A percentile compares a stretch with the other conserved stretches of the same genome.
Evolutionary conservation across 92 coral and sea anemone genomes (phyloP).

Genomic region (Siderastrea radians): DNA sequence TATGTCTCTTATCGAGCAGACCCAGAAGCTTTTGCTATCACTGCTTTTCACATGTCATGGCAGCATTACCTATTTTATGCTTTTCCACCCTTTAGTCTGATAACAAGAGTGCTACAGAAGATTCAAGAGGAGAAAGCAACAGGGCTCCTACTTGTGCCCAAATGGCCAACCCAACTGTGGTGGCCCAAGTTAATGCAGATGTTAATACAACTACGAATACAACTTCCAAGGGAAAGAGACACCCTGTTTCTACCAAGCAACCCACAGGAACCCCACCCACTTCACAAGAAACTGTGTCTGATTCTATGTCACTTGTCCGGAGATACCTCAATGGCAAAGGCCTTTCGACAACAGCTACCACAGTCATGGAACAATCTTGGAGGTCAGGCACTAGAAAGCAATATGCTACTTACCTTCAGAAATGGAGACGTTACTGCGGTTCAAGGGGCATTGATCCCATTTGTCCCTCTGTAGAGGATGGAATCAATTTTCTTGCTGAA

Average conservation of each 20-base stretch:
- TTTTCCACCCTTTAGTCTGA: too few species aligned
- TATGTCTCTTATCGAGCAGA: too few species aligned
- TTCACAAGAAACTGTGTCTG: constrained; percentile 29
- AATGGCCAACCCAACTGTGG: constrained; percentile 33
- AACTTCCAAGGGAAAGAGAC: background rate
- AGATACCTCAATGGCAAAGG: constrained; percentile 40
- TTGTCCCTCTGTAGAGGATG: too few species aligned
- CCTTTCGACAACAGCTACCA: constrained; percentile 25
- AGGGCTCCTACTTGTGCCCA: constrained; percentile 19
- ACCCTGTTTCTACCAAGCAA: constrained; percentile 16
- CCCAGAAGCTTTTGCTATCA: too few species aligned
- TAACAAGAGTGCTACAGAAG: too few species aligned
- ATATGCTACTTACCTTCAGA: too few species aligned
- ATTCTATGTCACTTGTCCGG: constrained; percentile 60
- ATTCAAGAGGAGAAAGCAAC: background rate
- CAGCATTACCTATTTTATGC: too few species aligned
- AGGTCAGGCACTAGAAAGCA: too few species aligned
- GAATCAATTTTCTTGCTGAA: too few species aligned
- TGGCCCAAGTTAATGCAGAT: constrained; percentile 28
- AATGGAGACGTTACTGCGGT: constrained; percentile 34
- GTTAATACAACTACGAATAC: constrained; percentile 16
- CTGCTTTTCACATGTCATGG: too few species aligned
- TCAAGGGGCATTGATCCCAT: constrained; percentile 19
- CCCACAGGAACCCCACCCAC: background rate
- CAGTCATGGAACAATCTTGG: too few species aligned